Evolutionary conservation across 1,140 invertebrate genomes (phyloP).

Genomic region (Panonychus citri): DNA sequence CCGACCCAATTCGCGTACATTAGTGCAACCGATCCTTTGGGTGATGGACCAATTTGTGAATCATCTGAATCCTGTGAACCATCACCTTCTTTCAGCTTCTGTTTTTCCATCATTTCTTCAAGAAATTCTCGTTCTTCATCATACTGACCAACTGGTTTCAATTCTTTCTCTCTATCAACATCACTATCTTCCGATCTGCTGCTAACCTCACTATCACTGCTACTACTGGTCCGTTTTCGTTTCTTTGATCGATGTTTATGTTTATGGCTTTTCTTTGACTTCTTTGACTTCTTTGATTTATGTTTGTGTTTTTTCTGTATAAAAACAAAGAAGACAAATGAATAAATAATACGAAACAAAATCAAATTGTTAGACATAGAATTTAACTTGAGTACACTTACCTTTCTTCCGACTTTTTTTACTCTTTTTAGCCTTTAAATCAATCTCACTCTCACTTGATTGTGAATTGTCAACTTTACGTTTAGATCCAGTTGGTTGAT

Average conservation of each 20-base stretch:
- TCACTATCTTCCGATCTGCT: not conserved
- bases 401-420: not conserved
- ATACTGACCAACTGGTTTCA: too few relatives aligned
- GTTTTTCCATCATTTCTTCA: too few relatives aligned
- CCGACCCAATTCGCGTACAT: slow-evolving; percentile 36
- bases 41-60: slow-evolving; percentile 36
- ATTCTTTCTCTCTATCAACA: not conserved
- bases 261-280: slow-evolving; percentile 11
- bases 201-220: slow-evolving; percentile 3
- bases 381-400: not conserved
- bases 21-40: slow-evolving; percentile 27
- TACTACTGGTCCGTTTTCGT: slow-evolving; percentile 9
- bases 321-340: not conserved
- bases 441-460: not conserved
- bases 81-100: too few relatives aligned
- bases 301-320: slow-evolving; percentile 2
- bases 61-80: slow-evolving; percentile 4
- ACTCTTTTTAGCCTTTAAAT: not conserved
- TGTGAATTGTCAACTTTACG: not conserved
- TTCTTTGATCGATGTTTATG: slow-evolving; percentile 7
- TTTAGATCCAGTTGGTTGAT: too few relatives aligned
- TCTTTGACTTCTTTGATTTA: slow-evolving; percentile 14
- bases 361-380: not conserved
- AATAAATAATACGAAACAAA: too few relatives aligned
- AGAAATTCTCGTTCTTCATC: too few relatives aligned